Evolutionary conservation across 2,888 invertebrate genomes (phyloP).

Genomic region (Xylota sylvarum): DNA sequence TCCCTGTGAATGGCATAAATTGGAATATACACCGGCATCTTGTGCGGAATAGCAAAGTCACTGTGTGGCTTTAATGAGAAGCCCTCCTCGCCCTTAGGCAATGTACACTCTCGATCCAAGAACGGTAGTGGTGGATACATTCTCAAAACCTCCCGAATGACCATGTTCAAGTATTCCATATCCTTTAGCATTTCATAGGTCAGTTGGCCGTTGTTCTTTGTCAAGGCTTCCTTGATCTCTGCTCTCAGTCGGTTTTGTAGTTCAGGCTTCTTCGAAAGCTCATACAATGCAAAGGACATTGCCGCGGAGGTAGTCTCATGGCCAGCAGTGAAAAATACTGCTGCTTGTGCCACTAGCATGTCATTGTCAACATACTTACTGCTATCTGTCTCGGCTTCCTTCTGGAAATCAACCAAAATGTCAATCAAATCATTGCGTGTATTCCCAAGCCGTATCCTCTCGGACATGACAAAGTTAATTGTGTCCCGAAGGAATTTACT

Average conservation of each 20-base stretch:
- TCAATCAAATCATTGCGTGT: conserved; percentile 86
- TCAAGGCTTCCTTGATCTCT: conserved; percentile 84
- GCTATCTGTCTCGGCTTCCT: conserved; percentile 75
- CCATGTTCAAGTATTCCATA: conserved; percentile 85
- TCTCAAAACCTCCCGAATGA: conserved; percentile 83
- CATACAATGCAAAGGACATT: conserved; percentile 83
- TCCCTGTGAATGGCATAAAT: conserved; percentile 82
- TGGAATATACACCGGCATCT: conserved; percentile 83
- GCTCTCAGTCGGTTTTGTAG: conserved; percentile 82
- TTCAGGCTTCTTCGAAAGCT: conserved; percentile 81
- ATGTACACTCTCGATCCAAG: conserved; percentile 83
- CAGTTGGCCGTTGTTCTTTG: conserved; percentile 82
- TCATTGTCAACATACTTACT: conserved; percentile 79
- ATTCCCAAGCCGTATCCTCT: conserved; percentile 83
- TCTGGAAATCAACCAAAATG: conserved; percentile 84
- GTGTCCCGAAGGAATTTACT: conserved; percentile 82
- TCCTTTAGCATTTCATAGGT: conserved; percentile 84
- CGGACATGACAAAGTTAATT: conserved; percentile 84
- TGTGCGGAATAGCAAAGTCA: conserved; percentile 81
- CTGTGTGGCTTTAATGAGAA: conserved; percentile 81
- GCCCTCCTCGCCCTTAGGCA: conserved; percentile 77
- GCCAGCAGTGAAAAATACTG: conserved; percentile 83
- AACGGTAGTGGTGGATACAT: conserved; percentile 84
- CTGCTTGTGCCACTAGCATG: conserved; percentile 83
- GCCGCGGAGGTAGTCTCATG: conserved; percentile 84